Percentiles rank a stretch among this genome's conserved stretches.
Evolutionary conservation across 1,140 invertebrate species (phyloP).

Genomic region (Papilio machaon): DNA sequence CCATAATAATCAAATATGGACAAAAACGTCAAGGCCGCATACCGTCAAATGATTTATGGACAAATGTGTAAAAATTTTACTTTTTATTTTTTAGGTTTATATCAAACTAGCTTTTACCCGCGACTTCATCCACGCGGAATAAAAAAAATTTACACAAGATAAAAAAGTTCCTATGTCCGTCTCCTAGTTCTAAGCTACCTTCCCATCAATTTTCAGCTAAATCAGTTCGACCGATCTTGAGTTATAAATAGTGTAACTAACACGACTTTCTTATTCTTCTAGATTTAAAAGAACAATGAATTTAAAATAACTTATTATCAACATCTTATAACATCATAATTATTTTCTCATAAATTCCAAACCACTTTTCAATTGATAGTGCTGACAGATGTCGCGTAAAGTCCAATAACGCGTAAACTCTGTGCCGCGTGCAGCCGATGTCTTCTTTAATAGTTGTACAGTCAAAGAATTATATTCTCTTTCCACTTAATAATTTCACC

Average conservation of each 20-base stretch:
- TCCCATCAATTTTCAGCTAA: no score
- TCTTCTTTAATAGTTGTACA: conserved; percentile 40
- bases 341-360: conserved; percentile 30
- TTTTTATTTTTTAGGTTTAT: background rate
- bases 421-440: conserved; percentile 40
- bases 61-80: background rate
- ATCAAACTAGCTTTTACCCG: no score
- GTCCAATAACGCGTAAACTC: conserved; percentile 35
- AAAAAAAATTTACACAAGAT: no score
- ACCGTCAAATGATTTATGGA: background rate
- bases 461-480: background rate
- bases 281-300: background rate
- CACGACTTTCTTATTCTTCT: no score
- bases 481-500: background rate
- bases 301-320: background rate
- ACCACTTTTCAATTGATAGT: conserved; percentile 24
- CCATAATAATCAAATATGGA: no score
- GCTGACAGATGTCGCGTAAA: conserved; percentile 26
- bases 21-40: no score
- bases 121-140: no score
- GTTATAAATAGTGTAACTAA: no score
- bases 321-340: conserved; percentile 22
- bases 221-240: no score
- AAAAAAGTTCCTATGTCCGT: no score
- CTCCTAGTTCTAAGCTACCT: no score